A percentile compares a stretch with the other conserved stretches of the same genome.
Conservation (phyloP, 2,888 invertebrate species). For the Nipponacmea schrenckii region DNA sequence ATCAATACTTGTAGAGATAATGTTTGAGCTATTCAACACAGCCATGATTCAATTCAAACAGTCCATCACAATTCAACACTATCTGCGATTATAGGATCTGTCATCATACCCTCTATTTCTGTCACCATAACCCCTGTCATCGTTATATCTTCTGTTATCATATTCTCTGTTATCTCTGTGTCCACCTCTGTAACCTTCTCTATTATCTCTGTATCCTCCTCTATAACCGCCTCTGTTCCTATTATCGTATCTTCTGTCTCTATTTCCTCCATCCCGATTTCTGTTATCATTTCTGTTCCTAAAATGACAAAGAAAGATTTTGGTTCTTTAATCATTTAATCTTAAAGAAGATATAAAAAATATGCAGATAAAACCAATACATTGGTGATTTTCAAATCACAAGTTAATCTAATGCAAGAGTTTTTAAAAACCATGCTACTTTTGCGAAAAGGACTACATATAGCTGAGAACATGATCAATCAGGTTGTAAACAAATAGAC, state of each 20-base stretch:
- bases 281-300: slow-evolving; percentile 11
- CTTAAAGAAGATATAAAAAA: not conserved
- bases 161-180: slow-evolving; percentile 15
- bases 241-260: slow-evolving; percentile 11
- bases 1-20: no score
- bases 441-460: no score
- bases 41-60: no score
- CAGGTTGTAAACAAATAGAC: no score
- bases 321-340: not conserved
- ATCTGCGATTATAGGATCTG: not conserved
- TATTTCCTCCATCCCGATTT: not conserved
- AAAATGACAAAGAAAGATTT: not conserved
- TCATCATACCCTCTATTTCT: slow-evolving; percentile 18
- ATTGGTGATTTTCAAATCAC: not conserved
- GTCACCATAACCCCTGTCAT: slow-evolving; percentile 19
- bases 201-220: slow-evolving; percentile 12
- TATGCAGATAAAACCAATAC: not conserved
- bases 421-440: no score
- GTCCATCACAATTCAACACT: no score
- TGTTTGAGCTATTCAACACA: no score
- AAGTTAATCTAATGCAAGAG: not conserved
- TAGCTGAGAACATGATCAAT: no score
- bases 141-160: slow-evolving; percentile 17
- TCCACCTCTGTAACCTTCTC: slow-evolving; percentile 9
- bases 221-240: slow-evolving; percentile 11